phyloP scores from a whole-genome alignment of 1,140 invertebrate genomes.

The Ctenoplectra terminalis region DNA sequence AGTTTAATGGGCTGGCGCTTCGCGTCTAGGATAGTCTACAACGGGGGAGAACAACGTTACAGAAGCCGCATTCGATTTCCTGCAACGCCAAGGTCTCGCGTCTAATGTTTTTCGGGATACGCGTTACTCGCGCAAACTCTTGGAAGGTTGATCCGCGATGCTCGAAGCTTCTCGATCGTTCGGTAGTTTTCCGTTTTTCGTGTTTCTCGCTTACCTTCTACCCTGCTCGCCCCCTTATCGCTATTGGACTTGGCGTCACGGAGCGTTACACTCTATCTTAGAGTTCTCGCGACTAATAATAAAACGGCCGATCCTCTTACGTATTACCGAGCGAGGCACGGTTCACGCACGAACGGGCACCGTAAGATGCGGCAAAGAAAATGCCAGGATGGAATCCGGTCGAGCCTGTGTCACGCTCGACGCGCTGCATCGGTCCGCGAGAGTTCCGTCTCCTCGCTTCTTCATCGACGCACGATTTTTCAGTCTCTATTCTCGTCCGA shows the following conservation, averaged over 20 bases:
- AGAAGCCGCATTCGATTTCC: slow-evolving; percentile 12
- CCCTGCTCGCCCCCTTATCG: slow-evolving; percentile 4
- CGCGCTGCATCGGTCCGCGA: slow-evolving; percentile 30
- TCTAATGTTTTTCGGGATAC: not conserved
- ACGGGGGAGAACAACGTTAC: not conserved
- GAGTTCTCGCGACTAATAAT: no score
- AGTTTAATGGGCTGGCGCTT: not conserved
- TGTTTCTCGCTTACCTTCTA: not conserved
- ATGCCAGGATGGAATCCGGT: slow-evolving; percentile 65
- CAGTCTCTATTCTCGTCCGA: not conserved
- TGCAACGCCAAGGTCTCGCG: not conserved
- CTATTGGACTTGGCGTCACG: not conserved
- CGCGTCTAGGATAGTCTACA: not conserved
- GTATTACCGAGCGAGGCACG: slow-evolving; percentile 47
- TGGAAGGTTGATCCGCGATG: not conserved
- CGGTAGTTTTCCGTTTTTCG: not conserved
- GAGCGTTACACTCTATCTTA: no score
- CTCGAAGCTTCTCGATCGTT: slow-evolving; percentile 1
- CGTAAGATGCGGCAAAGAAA: slow-evolving; percentile 54
- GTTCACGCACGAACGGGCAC: slow-evolving; percentile 71
- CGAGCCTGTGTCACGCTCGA: slow-evolving; percentile 64
- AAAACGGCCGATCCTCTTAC: slow-evolving; percentile 62
- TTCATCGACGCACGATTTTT: slow-evolving; percentile 13
- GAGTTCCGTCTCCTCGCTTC: not conserved
- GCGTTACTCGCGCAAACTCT: not conserved